Evolutionary conservation across 2,888 invertebrate genomes (phyloP).

Genomic region (Plusia festucae): DNA sequence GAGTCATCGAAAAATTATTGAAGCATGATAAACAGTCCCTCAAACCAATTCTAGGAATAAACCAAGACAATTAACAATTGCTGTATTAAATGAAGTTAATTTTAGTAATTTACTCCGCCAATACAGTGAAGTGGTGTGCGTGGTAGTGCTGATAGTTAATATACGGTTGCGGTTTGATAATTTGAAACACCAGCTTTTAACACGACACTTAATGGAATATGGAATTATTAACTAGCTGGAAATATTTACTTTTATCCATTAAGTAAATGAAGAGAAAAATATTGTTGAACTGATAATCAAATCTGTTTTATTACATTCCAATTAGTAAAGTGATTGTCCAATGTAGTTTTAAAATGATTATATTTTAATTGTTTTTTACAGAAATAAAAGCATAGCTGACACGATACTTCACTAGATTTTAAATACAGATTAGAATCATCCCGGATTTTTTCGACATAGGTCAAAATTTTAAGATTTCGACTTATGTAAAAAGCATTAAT

Average conservation of each 20-base stretch:
- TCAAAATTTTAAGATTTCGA: too few relatives aligned
- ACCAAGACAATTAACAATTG: background rate
- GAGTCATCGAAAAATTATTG: background rate
- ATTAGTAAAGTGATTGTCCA: background rate
- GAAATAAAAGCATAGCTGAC: background rate
- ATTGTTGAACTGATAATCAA: background rate
- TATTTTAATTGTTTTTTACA: background rate
- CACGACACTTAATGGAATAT: slow-evolving; percentile 40
- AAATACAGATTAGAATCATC: background rate
- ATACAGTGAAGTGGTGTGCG: slow-evolving; percentile 58
- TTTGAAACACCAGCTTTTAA: slow-evolving; percentile 46
- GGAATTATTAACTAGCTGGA: slow-evolving; percentile 34
- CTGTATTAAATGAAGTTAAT: slow-evolving; percentile 39
- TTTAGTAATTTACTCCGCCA: slow-evolving; percentile 46
- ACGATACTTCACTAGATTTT: background rate
- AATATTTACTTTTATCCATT: slow-evolving; percentile 18
- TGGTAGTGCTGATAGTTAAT: slow-evolving; percentile 55
- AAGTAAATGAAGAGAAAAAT: slow-evolving; percentile 28
- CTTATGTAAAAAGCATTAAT: too few relatives aligned
- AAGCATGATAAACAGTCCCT: background rate
- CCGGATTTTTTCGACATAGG: background rate
- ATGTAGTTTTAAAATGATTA: background rate
- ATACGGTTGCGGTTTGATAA: slow-evolving; percentile 49
- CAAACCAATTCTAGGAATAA: background rate
- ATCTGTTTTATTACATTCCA: background rate